phyloP scores from a whole-genome alignment of 2,888 invertebrate genomes.

The Melipona bicolor region DNA sequence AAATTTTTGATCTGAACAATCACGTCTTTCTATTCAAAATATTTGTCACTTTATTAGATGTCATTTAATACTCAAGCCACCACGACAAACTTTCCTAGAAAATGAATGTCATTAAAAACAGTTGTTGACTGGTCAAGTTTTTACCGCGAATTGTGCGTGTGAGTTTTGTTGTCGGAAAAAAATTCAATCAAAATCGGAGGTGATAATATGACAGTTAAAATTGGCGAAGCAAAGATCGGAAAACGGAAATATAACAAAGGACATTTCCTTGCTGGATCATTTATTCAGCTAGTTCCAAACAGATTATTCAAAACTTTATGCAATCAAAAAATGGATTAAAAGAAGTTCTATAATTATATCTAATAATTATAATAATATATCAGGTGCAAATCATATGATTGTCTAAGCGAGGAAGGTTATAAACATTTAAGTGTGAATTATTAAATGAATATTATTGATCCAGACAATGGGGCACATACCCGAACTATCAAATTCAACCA shows the following conservation, averaged over 20 bases:
- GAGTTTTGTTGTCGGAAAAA: neutral
- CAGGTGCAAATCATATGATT: too few species aligned
- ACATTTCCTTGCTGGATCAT: neutral
- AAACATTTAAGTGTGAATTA: neutral
- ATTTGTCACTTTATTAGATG: neutral
- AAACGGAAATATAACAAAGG: accelerated
- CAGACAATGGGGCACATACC: neutral
- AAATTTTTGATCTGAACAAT: neutral
- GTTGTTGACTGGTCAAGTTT: neutral
- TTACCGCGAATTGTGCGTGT: neutral
- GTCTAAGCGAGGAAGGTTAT: too few species aligned
- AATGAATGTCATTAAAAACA: neutral
- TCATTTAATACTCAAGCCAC: neutral
- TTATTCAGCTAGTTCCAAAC: neutral
- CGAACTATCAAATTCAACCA: neutral
- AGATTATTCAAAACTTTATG: neutral
- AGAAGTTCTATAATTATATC: neutral
- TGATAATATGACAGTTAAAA: neutral
- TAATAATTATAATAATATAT: too few species aligned
- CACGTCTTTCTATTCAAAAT: neutral
- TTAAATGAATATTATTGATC: neutral
- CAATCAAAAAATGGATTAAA: neutral
- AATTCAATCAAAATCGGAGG: neutral
- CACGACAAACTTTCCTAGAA: neutral
- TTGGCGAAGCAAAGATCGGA: too few species aligned